phyloP scores from a whole-genome alignment of 1,140 invertebrate genomes.

The Batillaria attramentaria region DNA sequence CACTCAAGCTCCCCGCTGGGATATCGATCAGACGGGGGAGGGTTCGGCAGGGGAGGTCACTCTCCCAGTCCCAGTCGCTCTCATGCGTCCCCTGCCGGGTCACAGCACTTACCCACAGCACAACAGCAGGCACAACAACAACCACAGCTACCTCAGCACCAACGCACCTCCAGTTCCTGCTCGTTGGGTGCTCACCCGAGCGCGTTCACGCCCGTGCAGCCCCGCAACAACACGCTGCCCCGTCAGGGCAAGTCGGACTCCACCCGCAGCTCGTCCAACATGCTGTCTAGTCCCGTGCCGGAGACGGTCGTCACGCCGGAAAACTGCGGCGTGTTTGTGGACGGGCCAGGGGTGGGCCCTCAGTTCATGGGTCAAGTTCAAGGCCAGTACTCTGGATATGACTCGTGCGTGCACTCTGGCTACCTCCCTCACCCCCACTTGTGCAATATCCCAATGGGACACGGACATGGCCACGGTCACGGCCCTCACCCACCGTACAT shows the following conservation, averaged over 20 bases:
- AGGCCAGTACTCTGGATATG: conserved; percentile 14
- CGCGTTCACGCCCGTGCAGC: conserved; percentile 63
- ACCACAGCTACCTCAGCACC: conserved; percentile 53
- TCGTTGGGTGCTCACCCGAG: conserved; percentile 58
- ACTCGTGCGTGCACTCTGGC: conserved; percentile 20
- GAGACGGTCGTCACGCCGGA: conserved; percentile 10
- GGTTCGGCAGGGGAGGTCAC: conserved; percentile 26
- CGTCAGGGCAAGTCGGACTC: conserved; percentile 38
- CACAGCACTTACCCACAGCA: conserved; percentile 48
- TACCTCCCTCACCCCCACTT: conserved; percentile 25
- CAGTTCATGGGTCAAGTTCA: neutral
- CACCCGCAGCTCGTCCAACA: conserved; percentile 2
- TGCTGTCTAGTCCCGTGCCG: conserved; percentile 23
- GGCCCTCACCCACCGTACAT: conserved; percentile 36
- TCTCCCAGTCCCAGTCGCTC: conserved; percentile 36
- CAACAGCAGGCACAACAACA: conserved; percentile 42
- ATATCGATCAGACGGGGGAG: conserved; percentile 16
- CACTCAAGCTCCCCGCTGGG: conserved; percentile 9
- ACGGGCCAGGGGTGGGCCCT: conserved; percentile 13
- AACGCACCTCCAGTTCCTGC: conserved; percentile 57
- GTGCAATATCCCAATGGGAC: conserved; percentile 39
- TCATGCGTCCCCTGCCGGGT: conserved; percentile 25
- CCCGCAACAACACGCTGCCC: conserved; percentile 59
- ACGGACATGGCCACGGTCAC: no score
- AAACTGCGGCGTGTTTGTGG: conserved; percentile 28